Conservation (phyloP, 2,113 vertebrate species). For the Aptenodytes patagonicus region DNA sequence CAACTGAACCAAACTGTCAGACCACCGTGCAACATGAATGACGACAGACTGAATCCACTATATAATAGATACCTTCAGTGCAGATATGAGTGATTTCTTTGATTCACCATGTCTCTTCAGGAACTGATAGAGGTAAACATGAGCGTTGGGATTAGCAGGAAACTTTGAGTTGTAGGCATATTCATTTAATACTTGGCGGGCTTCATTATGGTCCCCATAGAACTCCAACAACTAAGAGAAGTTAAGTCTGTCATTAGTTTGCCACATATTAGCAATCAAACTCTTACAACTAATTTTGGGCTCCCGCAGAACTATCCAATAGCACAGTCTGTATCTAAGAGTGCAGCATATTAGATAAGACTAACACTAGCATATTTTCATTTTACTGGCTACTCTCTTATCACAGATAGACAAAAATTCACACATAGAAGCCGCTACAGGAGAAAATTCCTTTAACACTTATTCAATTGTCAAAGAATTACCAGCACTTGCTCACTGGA, state of each 20-base stretch:
- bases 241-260: not conserved
- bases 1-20: not conserved
- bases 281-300: not conserved
- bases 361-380: not conserved
- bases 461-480: not conserved
- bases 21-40: rapidly evolving
- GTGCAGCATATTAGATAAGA: not conserved
- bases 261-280: not conserved
- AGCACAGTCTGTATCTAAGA: not conserved
- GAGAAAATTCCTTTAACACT: not conserved
- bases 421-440: not conserved
- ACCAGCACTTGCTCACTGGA: not conserved
- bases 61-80: constrained; percentile 78
- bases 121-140: constrained; percentile 85
- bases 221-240: constrained; percentile 86
- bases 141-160: constrained; percentile 91
- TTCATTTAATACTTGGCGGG: constrained; percentile 77
- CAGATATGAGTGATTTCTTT: constrained; percentile 69
- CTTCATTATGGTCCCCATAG: constrained; percentile 77
- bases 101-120: constrained; percentile 78
- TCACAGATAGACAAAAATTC: not conserved
- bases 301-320: not conserved
- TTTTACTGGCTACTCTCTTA: not conserved
- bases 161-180: constrained; percentile 87
- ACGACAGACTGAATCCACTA: not conserved